Evolutionary conservation across 2,113 vertebrate genomes (phyloP).

Genomic region (Nestor notabilis): DNA sequence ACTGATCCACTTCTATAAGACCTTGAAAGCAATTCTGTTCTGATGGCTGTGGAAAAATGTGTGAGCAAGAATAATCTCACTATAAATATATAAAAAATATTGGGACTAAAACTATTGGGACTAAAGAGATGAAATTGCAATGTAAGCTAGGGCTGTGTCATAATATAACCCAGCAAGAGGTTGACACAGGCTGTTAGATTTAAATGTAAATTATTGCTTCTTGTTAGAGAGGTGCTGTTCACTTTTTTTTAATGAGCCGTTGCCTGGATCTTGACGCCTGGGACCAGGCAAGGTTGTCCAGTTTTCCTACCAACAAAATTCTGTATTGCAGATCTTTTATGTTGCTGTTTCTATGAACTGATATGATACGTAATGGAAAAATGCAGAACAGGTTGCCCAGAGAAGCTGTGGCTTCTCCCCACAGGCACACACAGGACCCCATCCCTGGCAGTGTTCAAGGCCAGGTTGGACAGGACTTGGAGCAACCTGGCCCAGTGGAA

Average conservation of each 20-base stretch:
- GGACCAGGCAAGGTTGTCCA: not conserved
- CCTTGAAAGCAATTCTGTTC: not conserved
- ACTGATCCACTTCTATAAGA: not conserved
- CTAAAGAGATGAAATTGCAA: not conserved
- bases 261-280: not conserved
- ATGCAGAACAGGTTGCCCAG: not conserved
- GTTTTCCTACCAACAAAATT: not conserved
- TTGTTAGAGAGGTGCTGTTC: not conserved
- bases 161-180: not conserved
- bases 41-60: not conserved
- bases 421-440: not conserved
- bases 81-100: not conserved
- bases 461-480: not conserved
- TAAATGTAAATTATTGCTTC: not conserved
- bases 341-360: not conserved
- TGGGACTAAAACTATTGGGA: not conserved
- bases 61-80: not conserved
- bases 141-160: not conserved
- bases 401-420: not conserved
- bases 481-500: not conserved
- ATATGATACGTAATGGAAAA: not conserved
- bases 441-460: not conserved
- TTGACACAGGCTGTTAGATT: not conserved
- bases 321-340: not conserved
- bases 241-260: not conserved